Percentiles rank a stretch among this genome's conserved stretches.
phyloP scores from a whole-genome alignment of 2,888 invertebrate genomes.

The Agapetus fuscipes region DNA sequence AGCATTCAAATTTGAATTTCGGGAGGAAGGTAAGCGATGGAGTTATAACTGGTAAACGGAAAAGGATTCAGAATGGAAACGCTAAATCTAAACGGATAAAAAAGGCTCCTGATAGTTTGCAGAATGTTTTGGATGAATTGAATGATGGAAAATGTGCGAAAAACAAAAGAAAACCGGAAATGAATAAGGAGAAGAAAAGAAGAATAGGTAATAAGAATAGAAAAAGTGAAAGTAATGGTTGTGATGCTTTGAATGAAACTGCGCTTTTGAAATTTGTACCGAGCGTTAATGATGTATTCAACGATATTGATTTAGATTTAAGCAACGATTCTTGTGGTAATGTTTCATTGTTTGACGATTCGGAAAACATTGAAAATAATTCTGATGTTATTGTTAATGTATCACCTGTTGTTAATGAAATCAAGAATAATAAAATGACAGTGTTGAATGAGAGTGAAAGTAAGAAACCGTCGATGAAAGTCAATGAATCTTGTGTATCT shows the following conservation, averaged over 20 bases:
- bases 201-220: slow-evolving; percentile 19
- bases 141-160: too few relatives aligned
- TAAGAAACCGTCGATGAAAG: too few relatives aligned
- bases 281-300: slow-evolving; percentile 39
- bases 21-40: slow-evolving; percentile 21
- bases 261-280: slow-evolving; percentile 34
- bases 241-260: slow-evolving; percentile 22
- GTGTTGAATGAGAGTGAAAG: too few relatives aligned
- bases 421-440: too few relatives aligned
- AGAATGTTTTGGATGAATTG: slow-evolving; percentile 21
- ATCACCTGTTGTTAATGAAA: too few relatives aligned
- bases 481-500: too few relatives aligned
- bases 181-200: slow-evolving; percentile 23
- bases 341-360: slow-evolving; percentile 18
- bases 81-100: slow-evolving; percentile 5
- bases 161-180: too few relatives aligned
- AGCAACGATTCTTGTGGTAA: slow-evolving; percentile 12
- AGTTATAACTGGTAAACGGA: slow-evolving; percentile 12
- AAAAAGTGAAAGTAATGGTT: slow-evolving; percentile 22
- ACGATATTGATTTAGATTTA: slow-evolving; percentile 30
- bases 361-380: too few relatives aligned
- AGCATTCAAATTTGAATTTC: slow-evolving; percentile 30
- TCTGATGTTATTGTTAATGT: too few relatives aligned
- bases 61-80: slow-evolving; percentile 5
- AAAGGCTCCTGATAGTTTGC: slow-evolving; percentile 12